Evolutionary conservation across 2,797 vertebrate species (phyloP).

Genomic region (Rhinella marina): DNA sequence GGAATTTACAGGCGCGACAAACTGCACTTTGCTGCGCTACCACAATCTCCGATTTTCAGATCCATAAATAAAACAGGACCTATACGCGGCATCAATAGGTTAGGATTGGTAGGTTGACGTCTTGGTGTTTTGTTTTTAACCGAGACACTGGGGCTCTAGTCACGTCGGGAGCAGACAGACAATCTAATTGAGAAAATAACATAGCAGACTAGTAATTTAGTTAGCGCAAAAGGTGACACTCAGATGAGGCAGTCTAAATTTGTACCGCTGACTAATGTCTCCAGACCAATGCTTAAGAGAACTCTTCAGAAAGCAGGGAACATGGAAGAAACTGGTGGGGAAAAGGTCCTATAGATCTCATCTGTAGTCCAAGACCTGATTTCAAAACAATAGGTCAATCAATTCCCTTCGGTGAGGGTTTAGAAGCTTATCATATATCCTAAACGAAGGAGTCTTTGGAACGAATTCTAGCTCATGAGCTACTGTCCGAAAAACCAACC

Average conservation of each 20-base stretch:
- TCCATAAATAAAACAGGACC: conserved; percentile 23
- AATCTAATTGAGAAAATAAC: conserved; percentile 17
- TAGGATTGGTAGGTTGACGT: neutral
- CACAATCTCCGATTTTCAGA: neutral
- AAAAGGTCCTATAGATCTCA: neutral
- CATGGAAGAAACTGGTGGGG: neutral
- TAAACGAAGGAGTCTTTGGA: no score
- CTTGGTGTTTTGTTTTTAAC: neutral
- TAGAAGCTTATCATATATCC: no score
- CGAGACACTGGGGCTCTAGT: neutral
- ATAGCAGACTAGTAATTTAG: conserved; percentile 1
- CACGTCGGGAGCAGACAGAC: conserved; percentile 3
- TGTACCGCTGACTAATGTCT: neutral
- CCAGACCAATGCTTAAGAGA: neutral
- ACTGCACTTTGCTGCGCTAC: conserved; percentile 16
- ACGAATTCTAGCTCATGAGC: no score
- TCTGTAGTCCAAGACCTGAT: neutral
- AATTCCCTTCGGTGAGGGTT: no score
- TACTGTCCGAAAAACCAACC: no score
- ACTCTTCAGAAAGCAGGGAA: neutral
- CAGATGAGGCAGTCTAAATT: neutral
- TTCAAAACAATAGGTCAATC: no score
- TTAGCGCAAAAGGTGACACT: neutral
- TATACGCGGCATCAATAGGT: neutral
- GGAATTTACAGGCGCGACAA: conserved; percentile 42